Evolutionary conservation across 2,113 vertebrate genomes (phyloP).

Genomic region (Pterophyllum scalare): DNA sequence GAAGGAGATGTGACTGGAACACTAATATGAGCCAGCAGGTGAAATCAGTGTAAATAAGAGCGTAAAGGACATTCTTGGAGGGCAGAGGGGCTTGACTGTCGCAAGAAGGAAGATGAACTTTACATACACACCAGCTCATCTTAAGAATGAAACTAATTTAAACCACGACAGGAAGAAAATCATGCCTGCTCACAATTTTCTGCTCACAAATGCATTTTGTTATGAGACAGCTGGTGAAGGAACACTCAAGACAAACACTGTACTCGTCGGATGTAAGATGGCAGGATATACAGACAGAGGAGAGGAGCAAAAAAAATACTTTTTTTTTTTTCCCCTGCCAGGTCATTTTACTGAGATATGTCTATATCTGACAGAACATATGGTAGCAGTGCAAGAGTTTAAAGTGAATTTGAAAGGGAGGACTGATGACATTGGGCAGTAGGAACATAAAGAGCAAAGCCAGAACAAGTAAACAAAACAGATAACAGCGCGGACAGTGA

Average conservation of each 20-base stretch:
- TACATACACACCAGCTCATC: neutral
- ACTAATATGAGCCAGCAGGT: constrained; percentile 63
- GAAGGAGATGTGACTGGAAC: constrained; percentile 70
- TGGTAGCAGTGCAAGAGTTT: constrained; percentile 33
- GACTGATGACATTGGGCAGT: constrained; percentile 8
- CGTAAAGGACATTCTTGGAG: constrained; percentile 66
- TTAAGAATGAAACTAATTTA: neutral
- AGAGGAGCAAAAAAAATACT: neutral
- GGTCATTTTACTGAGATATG: constrained; percentile 41
- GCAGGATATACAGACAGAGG: constrained; percentile 7
- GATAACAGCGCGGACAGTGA: constrained; percentile 16
- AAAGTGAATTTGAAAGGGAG: constrained; percentile 23
- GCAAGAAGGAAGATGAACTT: neutral
- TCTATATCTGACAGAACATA: constrained; percentile 52
- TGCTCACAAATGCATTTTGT: constrained; percentile 1
- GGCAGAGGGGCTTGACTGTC: constrained; percentile 16
- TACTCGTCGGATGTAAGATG: constrained; percentile 5
- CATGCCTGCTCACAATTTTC: neutral
- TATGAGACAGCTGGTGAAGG: constrained; percentile 6
- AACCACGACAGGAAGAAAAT: neutral
- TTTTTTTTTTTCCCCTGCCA: constrained; percentile 3
- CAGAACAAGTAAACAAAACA: constrained; percentile 14
- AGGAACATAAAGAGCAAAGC: constrained; percentile 7
- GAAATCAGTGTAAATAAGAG: constrained; percentile 58
- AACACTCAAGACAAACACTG: constrained; percentile 17